Percentiles rank a stretch among this genome's conserved stretches.
phyloP scores from a whole-genome alignment of 2,113 vertebrate genomes.

The Vanacampus margaritifer region DNA sequence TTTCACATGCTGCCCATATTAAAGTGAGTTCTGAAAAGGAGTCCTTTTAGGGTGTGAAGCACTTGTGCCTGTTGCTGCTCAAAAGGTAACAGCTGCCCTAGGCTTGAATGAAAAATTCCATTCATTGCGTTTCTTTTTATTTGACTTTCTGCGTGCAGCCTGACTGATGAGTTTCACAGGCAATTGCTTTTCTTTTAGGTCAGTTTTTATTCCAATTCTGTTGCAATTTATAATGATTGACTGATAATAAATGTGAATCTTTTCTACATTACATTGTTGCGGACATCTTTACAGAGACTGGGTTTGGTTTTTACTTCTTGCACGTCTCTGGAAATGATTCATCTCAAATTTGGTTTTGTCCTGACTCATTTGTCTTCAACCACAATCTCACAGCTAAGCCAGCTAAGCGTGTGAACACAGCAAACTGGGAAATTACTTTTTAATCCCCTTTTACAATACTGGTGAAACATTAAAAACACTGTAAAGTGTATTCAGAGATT shows the following conservation, averaged over 20 bases:
- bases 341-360: not conserved
- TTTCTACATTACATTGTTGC: not conserved
- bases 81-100: not conserved
- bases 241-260: constrained; percentile 3
- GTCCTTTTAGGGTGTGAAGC: not conserved
- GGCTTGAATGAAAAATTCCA: not conserved
- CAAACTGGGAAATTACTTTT: not conserved
- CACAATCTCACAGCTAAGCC: not conserved
- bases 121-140: constrained; percentile 3
- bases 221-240: not conserved
- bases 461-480: not conserved
- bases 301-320: not conserved
- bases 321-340: not conserved
- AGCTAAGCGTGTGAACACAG: not conserved
- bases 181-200: not conserved
- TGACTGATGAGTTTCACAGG: not conserved
- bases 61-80: not conserved
- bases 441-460: not conserved
- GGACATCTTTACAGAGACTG: not conserved
- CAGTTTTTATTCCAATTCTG: not conserved
- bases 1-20: not conserved
- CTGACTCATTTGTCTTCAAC: not conserved
- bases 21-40: not conserved
- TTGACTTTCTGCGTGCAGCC: not conserved
- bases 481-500: not conserved